Evolutionary conservation across 2,113 vertebrate species (phyloP).

Genomic region (Emydura subglobosa): DNA sequence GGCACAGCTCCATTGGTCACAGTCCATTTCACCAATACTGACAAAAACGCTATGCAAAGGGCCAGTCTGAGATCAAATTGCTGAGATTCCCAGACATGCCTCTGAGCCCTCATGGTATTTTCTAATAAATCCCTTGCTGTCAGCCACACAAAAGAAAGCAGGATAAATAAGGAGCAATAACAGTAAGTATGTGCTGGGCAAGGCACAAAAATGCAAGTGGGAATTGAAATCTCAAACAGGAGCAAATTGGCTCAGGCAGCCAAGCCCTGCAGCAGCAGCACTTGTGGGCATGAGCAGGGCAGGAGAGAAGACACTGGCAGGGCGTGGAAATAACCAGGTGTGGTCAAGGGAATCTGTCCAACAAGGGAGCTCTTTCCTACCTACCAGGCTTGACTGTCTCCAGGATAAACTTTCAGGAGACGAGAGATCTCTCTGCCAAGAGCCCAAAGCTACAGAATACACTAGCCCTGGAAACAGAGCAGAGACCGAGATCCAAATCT

Average conservation of each 20-base stretch:
- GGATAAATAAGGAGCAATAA: background rate
- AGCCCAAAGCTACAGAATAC: background rate
- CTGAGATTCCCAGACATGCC: background rate
- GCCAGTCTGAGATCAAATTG: background rate
- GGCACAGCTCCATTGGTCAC: background rate
- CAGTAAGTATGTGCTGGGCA: rapidly evolving
- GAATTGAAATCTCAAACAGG: background rate
- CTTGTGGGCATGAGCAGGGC: background rate
- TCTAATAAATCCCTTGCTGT: slow-evolving; percentile 24
- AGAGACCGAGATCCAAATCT: background rate
- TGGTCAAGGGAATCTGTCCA: background rate
- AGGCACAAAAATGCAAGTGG: background rate
- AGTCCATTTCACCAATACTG: background rate
- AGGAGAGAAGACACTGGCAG: background rate
- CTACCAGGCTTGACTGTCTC: background rate
- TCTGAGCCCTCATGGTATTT: background rate
- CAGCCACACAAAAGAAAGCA: background rate
- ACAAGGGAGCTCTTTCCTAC: background rate
- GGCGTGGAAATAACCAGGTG: background rate
- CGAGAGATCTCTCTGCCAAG: background rate
- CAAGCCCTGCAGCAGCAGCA: background rate
- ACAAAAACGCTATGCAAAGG: background rate
- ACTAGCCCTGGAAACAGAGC: background rate
- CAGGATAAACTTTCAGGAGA: background rate
- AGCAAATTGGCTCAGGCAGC: background rate